Evolutionary conservation across 2,888 invertebrate genomes (phyloP), one percentile per base, ranked within the genome.

Genomic region (Leptopterna dolabrata): DNA sequence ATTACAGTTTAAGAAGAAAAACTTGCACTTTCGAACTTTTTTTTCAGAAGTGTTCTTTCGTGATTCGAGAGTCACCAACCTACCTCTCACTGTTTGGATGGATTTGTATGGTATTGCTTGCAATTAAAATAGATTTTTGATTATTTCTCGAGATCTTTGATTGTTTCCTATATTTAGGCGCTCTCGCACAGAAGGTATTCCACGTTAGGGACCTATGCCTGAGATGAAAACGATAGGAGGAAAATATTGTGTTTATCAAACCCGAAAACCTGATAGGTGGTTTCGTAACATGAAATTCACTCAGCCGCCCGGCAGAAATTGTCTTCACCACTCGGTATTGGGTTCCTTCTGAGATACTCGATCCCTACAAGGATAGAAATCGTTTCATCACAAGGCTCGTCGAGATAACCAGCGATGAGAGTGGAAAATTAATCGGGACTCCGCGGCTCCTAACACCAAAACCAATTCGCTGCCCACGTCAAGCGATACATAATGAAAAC

Each of bases 401-500:
- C 24, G 27, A 63, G n/a, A 63, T 24, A 63, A 24, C 24, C 24
- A 24, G 24, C 11, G 63, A 63, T 7, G 63, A 27, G 24, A 9
- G 63, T 63, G 63, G 11, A 63, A n/a, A 63, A 63, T 63, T 63
- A 63, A 63, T 63, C 63, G 19, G 19, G 63, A 27, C 47, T n/a
- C n/a, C 27, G 63, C 63, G 24, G 63, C 63, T 63, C 24, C 63
- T 63, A 63, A 63, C 63, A 24, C 63, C 63, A 63, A 16, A 63
- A 63, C 63, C 63, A n/a, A 19, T 19, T n/a, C 63, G n/a, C 19
- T 11, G 19, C 47, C 47, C 63, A 19, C 63, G 63, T 63, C 63
- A 63, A 63, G 63, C 63, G 24, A 63, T 63, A 63, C 63, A 63
- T 63, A 63, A 63, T 63, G 63, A 63, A 63, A 63, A 63, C 24